Evolutionary conservation across 2,113 vertebrate species (phyloP).

Genomic region (Scolopax mira): DNA sequence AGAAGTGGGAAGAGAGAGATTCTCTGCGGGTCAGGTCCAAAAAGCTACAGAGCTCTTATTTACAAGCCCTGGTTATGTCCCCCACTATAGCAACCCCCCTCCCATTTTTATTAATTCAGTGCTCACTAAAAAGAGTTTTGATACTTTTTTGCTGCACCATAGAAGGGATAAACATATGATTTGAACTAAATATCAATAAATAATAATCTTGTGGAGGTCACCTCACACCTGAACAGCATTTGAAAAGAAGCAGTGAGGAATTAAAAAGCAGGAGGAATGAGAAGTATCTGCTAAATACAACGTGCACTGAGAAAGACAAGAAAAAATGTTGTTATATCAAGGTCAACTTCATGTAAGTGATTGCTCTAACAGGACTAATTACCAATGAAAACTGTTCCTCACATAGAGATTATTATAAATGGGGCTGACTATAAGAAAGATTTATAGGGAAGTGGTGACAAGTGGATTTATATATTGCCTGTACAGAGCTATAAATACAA

Average conservation of each 20-base stretch:
- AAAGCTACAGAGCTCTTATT: background rate
- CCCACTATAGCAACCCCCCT: background rate
- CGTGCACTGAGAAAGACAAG: background rate
- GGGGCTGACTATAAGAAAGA: background rate
- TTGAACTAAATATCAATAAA: background rate
- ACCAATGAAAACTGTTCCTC: background rate
- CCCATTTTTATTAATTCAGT: background rate
- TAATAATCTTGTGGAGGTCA: background rate
- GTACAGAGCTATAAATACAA: background rate
- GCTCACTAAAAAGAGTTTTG: background rate
- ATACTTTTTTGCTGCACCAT: fast-evolving
- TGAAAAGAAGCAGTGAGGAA: background rate
- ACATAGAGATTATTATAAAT: background rate
- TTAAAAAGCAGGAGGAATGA: background rate
- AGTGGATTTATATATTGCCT: background rate
- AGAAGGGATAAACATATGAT: background rate
- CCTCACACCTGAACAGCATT: background rate
- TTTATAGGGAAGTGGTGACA: background rate
- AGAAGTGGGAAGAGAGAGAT: background rate
- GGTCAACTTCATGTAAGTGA: background rate
- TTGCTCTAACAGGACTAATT: background rate
- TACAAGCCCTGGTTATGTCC: background rate
- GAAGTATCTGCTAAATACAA: background rate
- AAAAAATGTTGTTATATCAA: background rate
- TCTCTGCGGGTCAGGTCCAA: background rate